Base-by-base conservation (phyloP, 2,888 invertebrate species). In the Lochmaea crataegi region DNA sequence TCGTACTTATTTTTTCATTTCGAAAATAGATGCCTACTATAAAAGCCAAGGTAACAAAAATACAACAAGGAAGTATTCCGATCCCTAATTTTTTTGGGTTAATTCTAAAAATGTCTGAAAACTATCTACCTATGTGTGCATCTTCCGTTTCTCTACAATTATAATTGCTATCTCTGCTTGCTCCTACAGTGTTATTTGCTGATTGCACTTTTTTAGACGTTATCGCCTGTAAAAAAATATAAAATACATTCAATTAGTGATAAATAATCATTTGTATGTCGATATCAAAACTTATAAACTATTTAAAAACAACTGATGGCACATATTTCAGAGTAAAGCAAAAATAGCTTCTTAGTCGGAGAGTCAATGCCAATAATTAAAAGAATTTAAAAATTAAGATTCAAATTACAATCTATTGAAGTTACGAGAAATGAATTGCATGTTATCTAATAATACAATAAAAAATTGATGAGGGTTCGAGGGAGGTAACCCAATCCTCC, bases 91-190 rank as follows among this genome's bases (percentile, higher is more conserved):
- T 71, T 64, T 61, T 70, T 69, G 65, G 61, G 58, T 75, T 78
- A 68, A 68, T 61, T 45, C 75, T 74, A 75, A 71, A 73, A 77
- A 78, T 73, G 32, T 69, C 65, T 75, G 72, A 65, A 76, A 77
- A 76, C 74, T 79, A 86, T 82, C 86, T 85, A 82, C 81, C 80
- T 78, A 85, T 82, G 68, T 86, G 85, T 81, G 85, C 85, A 82
- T 86, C 84, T 80, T 85, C 84, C 56, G 83, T 80, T 76, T 83
- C 82, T 70, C 84, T 84, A 82, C 85, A 85, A 77, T 85, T 85
- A 80, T 84, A 83, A 80, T 86, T 86, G 79, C 81, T 84, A 78
- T 85, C 85, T 69, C 85, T 82, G 75, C 82, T 77, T 61, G 78
- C 78, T 66, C 78, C 80, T 67, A 76, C 79, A 65, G 75, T 79